phyloP scores from a whole-genome alignment of 2,797 vertebrate genomes.

The Tapirus indicus region DNA sequence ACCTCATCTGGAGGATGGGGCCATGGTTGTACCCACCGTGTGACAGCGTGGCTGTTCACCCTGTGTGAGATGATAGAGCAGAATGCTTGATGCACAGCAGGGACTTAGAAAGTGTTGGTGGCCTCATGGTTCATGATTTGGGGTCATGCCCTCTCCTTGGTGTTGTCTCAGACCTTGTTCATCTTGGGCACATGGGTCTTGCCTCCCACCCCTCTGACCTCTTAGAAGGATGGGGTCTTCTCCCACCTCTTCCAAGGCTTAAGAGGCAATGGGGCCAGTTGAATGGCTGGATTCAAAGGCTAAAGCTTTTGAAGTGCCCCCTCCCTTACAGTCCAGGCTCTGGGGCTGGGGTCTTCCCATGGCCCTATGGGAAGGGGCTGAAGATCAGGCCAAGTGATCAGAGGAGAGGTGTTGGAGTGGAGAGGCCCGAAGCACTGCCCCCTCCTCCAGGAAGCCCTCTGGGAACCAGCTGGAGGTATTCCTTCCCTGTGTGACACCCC shows the following conservation, averaged over 20 bases:
- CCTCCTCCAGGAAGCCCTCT: not conserved
- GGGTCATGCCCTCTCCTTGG: not conserved
- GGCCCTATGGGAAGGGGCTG: not conserved
- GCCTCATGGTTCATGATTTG: not conserved
- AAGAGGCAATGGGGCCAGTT: not conserved
- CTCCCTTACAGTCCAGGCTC: not conserved
- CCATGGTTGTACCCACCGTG: rapidly evolving
- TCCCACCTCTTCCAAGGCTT: not conserved
- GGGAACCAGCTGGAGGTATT: not conserved
- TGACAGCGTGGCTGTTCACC: not conserved
- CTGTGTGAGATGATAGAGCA: not conserved
- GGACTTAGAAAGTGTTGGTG: not conserved
- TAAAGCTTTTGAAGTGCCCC: not conserved
- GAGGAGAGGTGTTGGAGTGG: not conserved
- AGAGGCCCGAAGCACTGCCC: not conserved
- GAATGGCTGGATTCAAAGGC: not conserved
- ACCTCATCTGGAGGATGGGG: not conserved
- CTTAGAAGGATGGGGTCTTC: not conserved
- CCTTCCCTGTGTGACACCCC: not conserved
- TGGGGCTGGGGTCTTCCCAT: not conserved
- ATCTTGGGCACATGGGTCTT: not conserved
- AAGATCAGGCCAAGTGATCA: not conserved
- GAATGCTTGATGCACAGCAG: not conserved
- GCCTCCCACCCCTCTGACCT: rapidly evolving
- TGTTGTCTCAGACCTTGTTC: not conserved